phyloP scores from a whole-genome alignment of 2,888 invertebrate species.

The Automeris io region DNA sequence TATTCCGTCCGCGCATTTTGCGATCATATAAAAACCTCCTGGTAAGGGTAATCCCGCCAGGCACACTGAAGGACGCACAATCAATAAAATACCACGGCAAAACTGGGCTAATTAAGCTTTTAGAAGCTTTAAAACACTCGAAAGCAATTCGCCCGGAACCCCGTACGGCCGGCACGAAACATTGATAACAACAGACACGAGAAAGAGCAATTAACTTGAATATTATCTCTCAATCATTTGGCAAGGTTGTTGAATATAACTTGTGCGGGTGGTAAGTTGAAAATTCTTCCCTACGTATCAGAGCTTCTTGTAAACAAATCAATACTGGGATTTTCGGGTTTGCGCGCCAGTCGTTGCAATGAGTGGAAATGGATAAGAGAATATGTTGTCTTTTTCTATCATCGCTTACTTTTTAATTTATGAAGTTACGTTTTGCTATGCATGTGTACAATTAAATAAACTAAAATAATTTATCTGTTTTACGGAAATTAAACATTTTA shows the following conservation, averaged over 20 bases:
- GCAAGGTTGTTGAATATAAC: slow-evolving; percentile 57
- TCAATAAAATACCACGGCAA: slow-evolving; percentile 66
- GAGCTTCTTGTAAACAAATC: slow-evolving; percentile 70
- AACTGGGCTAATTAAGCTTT: slow-evolving; percentile 56
- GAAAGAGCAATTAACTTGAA: slow-evolving; percentile 62
- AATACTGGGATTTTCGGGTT: slow-evolving; percentile 56
- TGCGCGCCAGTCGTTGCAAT: slow-evolving; percentile 30
- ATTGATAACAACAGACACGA: slow-evolving; percentile 65
- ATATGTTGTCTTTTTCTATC: neutral
- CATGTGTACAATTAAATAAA: too few species aligned
- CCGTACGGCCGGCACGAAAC: slow-evolving; percentile 53
- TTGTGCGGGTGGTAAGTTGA: slow-evolving; percentile 41
- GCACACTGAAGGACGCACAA: slow-evolving; percentile 49
- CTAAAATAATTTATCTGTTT: too few species aligned
- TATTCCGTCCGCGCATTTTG: slow-evolving; percentile 49
- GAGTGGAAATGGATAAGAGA: neutral
- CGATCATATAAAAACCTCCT: slow-evolving; percentile 43
- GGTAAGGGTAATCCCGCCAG: slow-evolving; percentile 27
- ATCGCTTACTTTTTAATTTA: too few species aligned
- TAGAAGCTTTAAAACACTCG: slow-evolving; percentile 31
- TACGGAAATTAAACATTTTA: too few species aligned
- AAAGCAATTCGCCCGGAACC: slow-evolving; percentile 40
- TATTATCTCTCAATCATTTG: slow-evolving; percentile 64
- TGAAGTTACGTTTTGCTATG: too few species aligned
- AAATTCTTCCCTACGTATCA: slow-evolving; percentile 38